Conservation (phyloP, 2,888 invertebrate genomes). For the Sepiola atlantica region DNA sequence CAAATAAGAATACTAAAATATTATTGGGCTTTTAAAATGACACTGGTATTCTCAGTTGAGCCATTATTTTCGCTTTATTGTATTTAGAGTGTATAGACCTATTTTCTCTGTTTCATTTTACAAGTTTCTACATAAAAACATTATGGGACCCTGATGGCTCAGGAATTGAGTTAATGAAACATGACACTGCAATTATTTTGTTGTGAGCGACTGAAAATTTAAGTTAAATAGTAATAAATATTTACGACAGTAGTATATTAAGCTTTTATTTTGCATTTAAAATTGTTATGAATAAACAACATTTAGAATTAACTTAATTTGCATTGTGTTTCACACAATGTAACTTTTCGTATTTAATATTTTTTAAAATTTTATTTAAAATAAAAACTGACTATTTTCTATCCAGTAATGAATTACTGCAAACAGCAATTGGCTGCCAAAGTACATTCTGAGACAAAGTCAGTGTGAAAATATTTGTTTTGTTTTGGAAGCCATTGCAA, state of each 20-base stretch:
- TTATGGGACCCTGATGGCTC: neutral
- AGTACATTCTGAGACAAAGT: too few relatives aligned
- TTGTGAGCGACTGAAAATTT: neutral
- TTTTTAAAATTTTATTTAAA: neutral
- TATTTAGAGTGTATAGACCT: neutral
- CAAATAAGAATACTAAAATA: neutral
- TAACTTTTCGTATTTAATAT: neutral
- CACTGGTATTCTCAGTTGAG: too few relatives aligned
- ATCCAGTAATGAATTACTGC: too few relatives aligned
- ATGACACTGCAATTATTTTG: neutral
- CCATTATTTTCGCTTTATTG: too few relatives aligned
- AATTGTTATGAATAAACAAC: neutral
- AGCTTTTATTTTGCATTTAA: neutral
- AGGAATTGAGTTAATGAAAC: neutral
- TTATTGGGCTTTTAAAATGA: neutral
- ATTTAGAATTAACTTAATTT: neutral
- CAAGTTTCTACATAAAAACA: neutral
- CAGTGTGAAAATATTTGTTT: too few relatives aligned
- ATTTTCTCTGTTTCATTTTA: neutral
- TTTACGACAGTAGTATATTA: neutral
- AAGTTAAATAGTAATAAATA: neutral
- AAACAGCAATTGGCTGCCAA: too few relatives aligned
- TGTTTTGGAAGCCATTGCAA: too few relatives aligned
- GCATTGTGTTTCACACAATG: neutral
- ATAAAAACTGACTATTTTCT: neutral